These are phyloP conservation scores for Pteria penguin DNA, from an alignment of 2,888 invertebrate species.

Conservation along the genomic window DNA sequence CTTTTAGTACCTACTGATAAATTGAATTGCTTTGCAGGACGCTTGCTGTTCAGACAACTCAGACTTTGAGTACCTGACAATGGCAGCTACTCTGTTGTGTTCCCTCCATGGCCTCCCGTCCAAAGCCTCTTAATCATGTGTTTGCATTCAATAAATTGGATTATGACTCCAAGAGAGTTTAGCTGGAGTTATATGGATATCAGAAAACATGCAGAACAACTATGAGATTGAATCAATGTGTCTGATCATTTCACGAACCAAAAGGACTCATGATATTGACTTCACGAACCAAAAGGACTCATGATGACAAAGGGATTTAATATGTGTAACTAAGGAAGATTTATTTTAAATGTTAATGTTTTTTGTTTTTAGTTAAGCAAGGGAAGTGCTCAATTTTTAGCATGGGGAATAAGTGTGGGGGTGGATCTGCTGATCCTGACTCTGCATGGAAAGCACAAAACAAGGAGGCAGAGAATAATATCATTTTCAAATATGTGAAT, in stretches of 20 bases:
- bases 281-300: too few relatives aligned
- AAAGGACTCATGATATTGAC: too few relatives aligned
- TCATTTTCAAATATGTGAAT: slow-evolving; percentile 75
- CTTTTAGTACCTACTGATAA: too few relatives aligned
- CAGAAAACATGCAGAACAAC: background rate
- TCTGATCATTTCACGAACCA: background rate
- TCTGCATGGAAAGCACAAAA: slow-evolving; percentile 78
- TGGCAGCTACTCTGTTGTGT: too few relatives aligned
- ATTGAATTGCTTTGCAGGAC: too few relatives aligned
- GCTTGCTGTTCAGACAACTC: too few relatives aligned
- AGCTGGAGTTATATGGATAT: background rate
- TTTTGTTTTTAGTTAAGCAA: too few relatives aligned
- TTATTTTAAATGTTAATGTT: too few relatives aligned
- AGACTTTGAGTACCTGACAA: too few relatives aligned
- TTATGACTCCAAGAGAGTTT: background rate
- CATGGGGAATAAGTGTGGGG: slow-evolving; percentile 59
- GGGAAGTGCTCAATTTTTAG: background rate
- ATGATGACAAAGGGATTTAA: background rate
- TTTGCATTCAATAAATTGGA: background rate
- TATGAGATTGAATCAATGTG: background rate
- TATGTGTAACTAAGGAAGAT: too few relatives aligned
- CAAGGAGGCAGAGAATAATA: slow-evolving; percentile 72
- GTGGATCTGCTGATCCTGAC: slow-evolving; percentile 63
- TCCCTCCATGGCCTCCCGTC: too few relatives aligned
- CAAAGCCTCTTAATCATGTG: too few relatives aligned